Conservation (phyloP, 2,888 invertebrate genomes). For the Dermolepida albohirtum region DNA sequence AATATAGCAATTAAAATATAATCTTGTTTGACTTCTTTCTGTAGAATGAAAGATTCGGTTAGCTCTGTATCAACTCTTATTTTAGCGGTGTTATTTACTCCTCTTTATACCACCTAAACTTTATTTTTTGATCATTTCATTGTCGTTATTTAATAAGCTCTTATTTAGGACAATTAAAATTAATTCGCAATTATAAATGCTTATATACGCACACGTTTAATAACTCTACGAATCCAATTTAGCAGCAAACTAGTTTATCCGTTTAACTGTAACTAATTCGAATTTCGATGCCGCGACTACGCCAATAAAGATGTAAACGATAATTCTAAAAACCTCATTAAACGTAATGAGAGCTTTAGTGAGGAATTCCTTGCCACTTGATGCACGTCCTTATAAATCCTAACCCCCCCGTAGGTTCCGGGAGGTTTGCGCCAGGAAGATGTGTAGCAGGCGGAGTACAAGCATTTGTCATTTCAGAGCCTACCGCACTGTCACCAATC, state of each 20-base stretch:
- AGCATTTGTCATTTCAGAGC: conserved; percentile 57
- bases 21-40: no score
- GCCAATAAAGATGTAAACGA: conserved; percentile 32
- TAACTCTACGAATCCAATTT: background rate
- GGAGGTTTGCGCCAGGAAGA: conserved; percentile 27
- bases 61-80: no score
- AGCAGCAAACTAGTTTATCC: background rate
- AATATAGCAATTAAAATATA: no score
- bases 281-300: background rate
- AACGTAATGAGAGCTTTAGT: conserved; percentile 40
- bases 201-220: no score
- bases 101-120: no score
- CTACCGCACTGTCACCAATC: conserved; percentile 61
- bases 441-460: conserved; percentile 37
- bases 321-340: conserved; percentile 42
- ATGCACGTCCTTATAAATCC: conserved; percentile 44
- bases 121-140: no score
- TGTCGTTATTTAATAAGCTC: no score
- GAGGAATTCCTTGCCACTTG: conserved; percentile 41
- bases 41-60: no score
- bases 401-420: conserved; percentile 32
- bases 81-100: no score
- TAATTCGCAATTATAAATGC: no score
- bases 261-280: background rate
- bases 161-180: no score